A percentile compares a stretch with the other conserved stretches of the same genome.
Evolutionary conservation across 2,113 vertebrate species (phyloP).

Genomic region (Polypterus senegalus): DNA sequence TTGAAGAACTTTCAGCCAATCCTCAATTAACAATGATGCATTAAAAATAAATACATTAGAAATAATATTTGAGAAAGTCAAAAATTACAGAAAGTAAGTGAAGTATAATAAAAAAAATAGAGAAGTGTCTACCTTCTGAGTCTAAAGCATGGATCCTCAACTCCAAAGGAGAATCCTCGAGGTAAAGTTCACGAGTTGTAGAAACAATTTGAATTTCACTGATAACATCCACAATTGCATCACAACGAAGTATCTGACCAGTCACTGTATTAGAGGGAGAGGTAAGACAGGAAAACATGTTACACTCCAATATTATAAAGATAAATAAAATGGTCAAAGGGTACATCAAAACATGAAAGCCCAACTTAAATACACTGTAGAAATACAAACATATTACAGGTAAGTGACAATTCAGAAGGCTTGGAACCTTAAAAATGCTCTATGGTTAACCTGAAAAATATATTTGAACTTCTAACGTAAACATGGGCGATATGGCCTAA

Average conservation of each 20-base stretch:
- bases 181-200: constrained; percentile 85
- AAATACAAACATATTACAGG: no score
- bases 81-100: no score
- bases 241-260: constrained; percentile 82
- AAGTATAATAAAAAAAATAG: no score
- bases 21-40: no score
- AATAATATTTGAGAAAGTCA: no score
- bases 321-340: neutral
- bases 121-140: constrained; percentile 65
- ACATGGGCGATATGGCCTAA: no score
- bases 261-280: constrained; percentile 51
- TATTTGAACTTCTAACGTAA: no score
- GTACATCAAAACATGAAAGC: neutral
- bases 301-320: neutral
- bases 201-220: constrained; percentile 80
- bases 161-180: constrained; percentile 83
- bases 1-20: no score
- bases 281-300: neutral
- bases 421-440: no score
- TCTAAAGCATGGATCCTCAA: constrained; percentile 83
- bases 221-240: constrained; percentile 85
- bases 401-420: no score
- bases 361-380: neutral
- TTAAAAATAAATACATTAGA: no score
- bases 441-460: no score